These are phyloP conservation scores for Arenicola marina DNA, from an alignment of 2,888 invertebrate genomes.

Conservation along the genomic window DNA sequence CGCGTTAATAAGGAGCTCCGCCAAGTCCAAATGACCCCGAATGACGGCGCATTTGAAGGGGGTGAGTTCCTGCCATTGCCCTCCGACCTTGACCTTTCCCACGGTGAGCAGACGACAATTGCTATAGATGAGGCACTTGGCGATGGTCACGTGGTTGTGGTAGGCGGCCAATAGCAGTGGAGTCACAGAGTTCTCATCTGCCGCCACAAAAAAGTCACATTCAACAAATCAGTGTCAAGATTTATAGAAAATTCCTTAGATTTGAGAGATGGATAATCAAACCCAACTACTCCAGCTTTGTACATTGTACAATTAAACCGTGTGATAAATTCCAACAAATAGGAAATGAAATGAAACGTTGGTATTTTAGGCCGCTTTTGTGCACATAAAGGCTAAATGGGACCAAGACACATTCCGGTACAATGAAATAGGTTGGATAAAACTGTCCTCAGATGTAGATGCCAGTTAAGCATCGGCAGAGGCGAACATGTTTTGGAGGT, in stretches of 20 bases:
- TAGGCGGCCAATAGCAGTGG: constrained; percentile 4
- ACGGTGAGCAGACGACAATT: constrained; percentile 5
- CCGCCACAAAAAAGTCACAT: background rate
- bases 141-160: background rate
- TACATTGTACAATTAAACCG: background rate
- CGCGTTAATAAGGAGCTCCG: constrained; percentile 13
- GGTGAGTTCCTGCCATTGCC: background rate
- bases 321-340: background rate
- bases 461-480: background rate
- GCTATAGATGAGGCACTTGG: background rate
- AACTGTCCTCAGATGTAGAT: no score
- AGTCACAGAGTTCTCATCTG: background rate
- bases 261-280: no score
- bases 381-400: no score
- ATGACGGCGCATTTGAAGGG: constrained; percentile 14
- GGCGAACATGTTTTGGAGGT: background rate
- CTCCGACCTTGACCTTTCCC: background rate
- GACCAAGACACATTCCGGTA: no score
- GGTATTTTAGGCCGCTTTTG: no score
- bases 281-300: no score
- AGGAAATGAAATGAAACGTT: background rate
- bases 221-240: background rate
- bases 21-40: constrained; percentile 4
- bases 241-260: background rate
- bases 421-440: no score